Base-by-base conservation (phyloP, 1,140 invertebrate genomes). In the Anagrus nilaparvatae region DNA sequence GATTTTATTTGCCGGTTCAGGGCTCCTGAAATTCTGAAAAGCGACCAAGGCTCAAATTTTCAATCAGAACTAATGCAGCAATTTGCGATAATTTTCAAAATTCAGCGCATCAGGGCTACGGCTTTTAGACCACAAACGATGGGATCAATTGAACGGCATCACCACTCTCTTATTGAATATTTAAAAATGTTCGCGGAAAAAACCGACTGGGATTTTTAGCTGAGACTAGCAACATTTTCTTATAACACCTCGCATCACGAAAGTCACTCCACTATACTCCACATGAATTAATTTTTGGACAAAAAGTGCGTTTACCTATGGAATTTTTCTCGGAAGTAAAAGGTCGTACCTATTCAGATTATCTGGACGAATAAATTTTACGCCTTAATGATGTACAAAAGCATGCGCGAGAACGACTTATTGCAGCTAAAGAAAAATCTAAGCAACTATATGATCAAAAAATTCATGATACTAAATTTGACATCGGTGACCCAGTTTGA, bases 131-230 rank as follows among this genome's bases (percentile, higher is more conserved):
- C 34, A 10, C 19, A 20, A 13, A 36, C 19, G 3, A 5, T 23
- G 1, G 34, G 20, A 9, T 20, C 34, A 8, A 4, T 36, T 4
- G 34, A 36, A n/a, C 7, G 34, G 12, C 21, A 21, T 13, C 34
- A 36, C n/a, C 34, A 36, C 13, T 23, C 9, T 5, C 17, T 34
- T 5, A 34, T 34, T 13, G 20, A 37, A 37, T 37, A 27, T 27
- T 17, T 37, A 13, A 19, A 37, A 17, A 37, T 37, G 18, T 34
- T 7, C 16, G 14, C 32, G 14, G 17, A 17, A 4, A 18, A 17
- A 18, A 3, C 8, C 18, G 13, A 25, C 3, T 27, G n/a, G 35
- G 35, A 27, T 27, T 9, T 20, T 21, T 30, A 14, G 29, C 29
- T 30, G 5, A n/a, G n/a, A n/a, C 1, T 21, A 5, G 33, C 33